A percentile compares a stretch with the other conserved stretches of the same genome.
phyloP scores from a whole-genome alignment of 92 coral and sea anemone genomes.

The Parazoanthus swiftii region DNA sequence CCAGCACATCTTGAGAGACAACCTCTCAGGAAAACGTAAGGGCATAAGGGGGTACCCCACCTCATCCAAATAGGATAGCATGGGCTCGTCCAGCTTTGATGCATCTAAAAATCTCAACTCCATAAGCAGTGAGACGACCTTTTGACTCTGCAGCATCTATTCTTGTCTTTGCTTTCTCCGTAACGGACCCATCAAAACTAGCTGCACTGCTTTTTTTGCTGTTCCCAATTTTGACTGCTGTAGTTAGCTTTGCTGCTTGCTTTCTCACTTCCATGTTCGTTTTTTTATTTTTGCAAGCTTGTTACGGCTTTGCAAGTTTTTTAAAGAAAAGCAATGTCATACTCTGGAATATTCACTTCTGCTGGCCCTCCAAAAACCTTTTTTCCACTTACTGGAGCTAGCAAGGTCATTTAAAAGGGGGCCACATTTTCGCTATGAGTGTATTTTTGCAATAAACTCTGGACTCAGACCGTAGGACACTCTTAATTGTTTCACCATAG shows the following conservation, averaged over 20 bases:
- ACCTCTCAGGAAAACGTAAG: no score
- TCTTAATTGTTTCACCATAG: conserved; percentile 25
- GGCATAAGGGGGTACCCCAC: no score
- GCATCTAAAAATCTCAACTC: neutral
- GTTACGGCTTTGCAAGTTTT: neutral
- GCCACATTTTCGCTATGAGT: conserved; percentile 22
- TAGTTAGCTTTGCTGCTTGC: conserved; percentile 30
- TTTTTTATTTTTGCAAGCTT: conserved; percentile 43
- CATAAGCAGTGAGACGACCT: conserved; percentile 8
- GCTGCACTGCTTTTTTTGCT: conserved; percentile 15
- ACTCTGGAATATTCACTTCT: neutral
- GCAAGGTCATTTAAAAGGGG: conserved; percentile 22
- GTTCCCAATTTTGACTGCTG: conserved; percentile 11
- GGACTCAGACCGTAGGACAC: conserved; percentile 8
- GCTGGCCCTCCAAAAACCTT: conserved; percentile 1
- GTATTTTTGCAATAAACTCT: conserved; percentile 10
- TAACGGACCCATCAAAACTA: conserved; percentile 21
- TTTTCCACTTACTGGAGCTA: conserved; percentile 4
- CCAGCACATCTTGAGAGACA: no score
- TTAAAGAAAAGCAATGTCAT: conserved; percentile 2
- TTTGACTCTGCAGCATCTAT: conserved; percentile 14
- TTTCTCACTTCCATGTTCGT: conserved; percentile 31
- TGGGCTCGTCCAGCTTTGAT: no score
- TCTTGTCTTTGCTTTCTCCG: neutral
- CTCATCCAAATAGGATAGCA: no score